Base-by-base conservation (phyloP, 2,797 vertebrate genomes). In the Champsocephalus esox region DNA sequence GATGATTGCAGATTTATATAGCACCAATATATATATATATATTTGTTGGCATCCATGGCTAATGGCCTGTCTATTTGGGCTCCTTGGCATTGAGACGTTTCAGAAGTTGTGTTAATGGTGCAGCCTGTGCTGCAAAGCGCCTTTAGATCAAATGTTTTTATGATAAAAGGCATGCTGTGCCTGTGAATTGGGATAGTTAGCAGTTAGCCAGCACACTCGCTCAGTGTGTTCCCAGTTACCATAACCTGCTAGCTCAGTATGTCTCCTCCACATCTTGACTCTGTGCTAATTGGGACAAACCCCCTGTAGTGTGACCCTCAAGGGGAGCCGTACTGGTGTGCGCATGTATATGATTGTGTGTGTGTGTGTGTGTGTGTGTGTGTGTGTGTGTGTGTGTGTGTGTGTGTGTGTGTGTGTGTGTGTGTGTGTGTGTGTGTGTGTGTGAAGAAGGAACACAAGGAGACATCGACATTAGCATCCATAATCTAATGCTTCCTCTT, bases 261-360 rank as follows among this genome's bases (percentile, higher is more conserved):
- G 88, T 80, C 78, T 86, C 76, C 85, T 85, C 41, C 79, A 87
- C 90, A 89, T 87, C 73, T 85, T 89, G 83, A 90, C 87, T 85
- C 83, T 76, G 79, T 75, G 87, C 83, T 89, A 92, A 90, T 92
- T 92, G 89, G 91, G 82, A 92, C 89, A 82, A 80, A 87, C 82
- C 85, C 84, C 89, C 88, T 9, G 45, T 66, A 78, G 91, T 81
- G 86, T 82, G 70, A 83, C 76, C 79, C 84, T 85, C 83, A 65
- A 77, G 82, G 89, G 86, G 70, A 69, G 76, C 75, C 24, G 4
- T 79, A 64, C 58, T 69, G 67, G 12, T 66, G 69, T 57, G 49
- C 64, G 48, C n/a, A 13, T 55, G 46, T 64, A 19, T 51, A 38
- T 52, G 59, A 10, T 46, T 8, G 28, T 56, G 55, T n/a, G 48